A percentile compares a stretch with the other conserved stretches of the same genome.
Conservation (phyloP, 2,888 invertebrate species). For the Nephrotoma appendiculata region DNA sequence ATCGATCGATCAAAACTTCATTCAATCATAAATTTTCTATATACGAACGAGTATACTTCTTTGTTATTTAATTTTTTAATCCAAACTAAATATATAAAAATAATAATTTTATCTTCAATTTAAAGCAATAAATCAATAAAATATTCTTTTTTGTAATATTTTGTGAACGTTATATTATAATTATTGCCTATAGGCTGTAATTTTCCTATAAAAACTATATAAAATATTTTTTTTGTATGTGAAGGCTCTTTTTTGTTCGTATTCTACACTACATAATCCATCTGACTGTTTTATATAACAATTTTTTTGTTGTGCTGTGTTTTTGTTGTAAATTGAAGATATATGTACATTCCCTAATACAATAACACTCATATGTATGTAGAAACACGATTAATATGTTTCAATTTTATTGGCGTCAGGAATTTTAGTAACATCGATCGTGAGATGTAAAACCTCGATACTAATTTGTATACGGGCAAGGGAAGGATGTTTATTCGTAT, state of each 20-base stretch:
- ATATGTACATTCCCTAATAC: background rate
- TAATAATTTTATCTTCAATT: constrained; percentile 18
- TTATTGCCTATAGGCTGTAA: constrained; percentile 13
- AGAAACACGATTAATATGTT: background rate
- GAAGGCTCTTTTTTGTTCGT: background rate
- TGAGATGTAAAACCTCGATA: background rate
- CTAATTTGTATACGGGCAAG: background rate
- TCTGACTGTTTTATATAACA: background rate
- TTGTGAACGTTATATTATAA: constrained; percentile 10
- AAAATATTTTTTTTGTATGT: background rate
- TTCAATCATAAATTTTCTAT: background rate
- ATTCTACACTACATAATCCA: background rate
- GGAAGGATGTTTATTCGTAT: background rate
- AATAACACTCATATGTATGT: background rate
- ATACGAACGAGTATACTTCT: background rate
- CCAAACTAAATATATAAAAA: background rate
- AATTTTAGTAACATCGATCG: background rate
- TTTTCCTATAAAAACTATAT: background rate
- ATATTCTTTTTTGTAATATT: background rate
- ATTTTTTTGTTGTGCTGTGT: background rate
- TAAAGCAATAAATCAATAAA: constrained; percentile 27
- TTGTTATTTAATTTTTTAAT: background rate
- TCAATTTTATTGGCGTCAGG: background rate
- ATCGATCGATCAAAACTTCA: background rate
- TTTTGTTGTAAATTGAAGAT: background rate